Percentiles rank a stretch among this genome's conserved stretches.
phyloP scores from a whole-genome alignment of 2,888 invertebrate genomes.

The Ashinkailepas kermadecensis region DNA sequence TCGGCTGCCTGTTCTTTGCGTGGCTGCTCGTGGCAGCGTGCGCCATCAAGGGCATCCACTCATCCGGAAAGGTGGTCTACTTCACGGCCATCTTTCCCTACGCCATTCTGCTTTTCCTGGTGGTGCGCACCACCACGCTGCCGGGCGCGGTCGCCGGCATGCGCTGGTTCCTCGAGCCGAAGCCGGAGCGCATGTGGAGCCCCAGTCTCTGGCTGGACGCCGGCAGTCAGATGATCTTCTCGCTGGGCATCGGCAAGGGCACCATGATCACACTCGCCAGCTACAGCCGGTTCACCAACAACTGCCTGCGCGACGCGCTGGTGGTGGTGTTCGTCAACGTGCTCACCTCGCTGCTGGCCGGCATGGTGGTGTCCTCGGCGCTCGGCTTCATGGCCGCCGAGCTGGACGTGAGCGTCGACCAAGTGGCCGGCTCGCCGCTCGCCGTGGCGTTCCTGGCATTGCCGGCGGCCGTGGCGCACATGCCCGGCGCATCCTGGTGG shows the following conservation, averaged over 20 bases:
- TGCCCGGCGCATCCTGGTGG: no score
- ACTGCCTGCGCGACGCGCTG: no score
- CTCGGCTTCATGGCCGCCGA: no score
- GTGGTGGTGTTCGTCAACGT: no score
- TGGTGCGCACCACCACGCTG: slow-evolving; percentile 40
- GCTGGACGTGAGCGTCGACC: no score
- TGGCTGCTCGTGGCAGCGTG: slow-evolving; percentile 73
- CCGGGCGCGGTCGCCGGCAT: slow-evolving; percentile 41
- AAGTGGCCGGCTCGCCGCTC: no score
- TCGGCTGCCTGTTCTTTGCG: slow-evolving; percentile 62
- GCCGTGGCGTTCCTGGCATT: no score
- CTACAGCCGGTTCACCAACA: slow-evolving; percentile 32
- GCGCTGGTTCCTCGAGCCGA: slow-evolving; percentile 68
- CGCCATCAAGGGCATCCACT: slow-evolving; percentile 69
- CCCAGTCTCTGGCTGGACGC: slow-evolving; percentile 47
- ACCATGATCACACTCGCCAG: slow-evolving; percentile 31
- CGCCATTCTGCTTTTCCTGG: slow-evolving; percentile 63
- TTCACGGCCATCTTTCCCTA: slow-evolving; percentile 72
- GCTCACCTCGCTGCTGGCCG: no score
- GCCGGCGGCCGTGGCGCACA: no score
- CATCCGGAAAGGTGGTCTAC: slow-evolving; percentile 67
- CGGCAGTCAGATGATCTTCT: slow-evolving; percentile 32
- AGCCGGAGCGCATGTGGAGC: slow-evolving; percentile 63
- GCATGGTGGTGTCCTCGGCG: no score
- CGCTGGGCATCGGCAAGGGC: slow-evolving; percentile 30